These are phyloP conservation scores for Stichopus horrens DNA, from an alignment of 53 echinoderm and acorn worm genomes.

Conservation along the genomic window DNA sequence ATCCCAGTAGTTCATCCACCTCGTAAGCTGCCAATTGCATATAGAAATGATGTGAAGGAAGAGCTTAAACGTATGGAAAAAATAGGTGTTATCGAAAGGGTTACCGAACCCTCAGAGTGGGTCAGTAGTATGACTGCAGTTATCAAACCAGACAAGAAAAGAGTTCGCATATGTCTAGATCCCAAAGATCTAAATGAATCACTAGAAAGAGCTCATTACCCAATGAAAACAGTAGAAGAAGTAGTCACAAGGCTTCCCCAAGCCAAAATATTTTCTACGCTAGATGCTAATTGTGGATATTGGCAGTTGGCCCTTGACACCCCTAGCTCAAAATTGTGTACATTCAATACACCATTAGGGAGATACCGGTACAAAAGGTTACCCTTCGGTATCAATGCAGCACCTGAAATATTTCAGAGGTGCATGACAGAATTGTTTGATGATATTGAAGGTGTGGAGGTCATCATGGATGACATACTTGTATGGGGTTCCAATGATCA, in stretches of 20 bases:
- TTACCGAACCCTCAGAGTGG: constrained; percentile 49
- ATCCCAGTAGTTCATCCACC: constrained; percentile 6
- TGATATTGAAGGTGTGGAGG: constrained; percentile 13
- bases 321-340: constrained; percentile 37
- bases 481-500: constrained; percentile 6
- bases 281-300: constrained; percentile 54
- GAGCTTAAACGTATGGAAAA: constrained; percentile 38
- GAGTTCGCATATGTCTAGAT: constrained; percentile 36
- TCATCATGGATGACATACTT: constrained; percentile 40
- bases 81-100: constrained; percentile 22
- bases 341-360: constrained; percentile 57
- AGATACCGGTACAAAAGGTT: constrained; percentile 51
- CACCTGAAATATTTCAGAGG: constrained; percentile 54
- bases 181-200: constrained; percentile 51
- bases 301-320: constrained; percentile 55
- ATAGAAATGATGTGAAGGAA: not conserved
- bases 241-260: constrained; percentile 15
- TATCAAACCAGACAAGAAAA: constrained; percentile 36
- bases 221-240: constrained; percentile 48
- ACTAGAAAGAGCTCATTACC: constrained; percentile 43
- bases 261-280: constrained; percentile 42
- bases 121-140: constrained; percentile 38
- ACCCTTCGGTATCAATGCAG: constrained; percentile 55
- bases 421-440: constrained; percentile 33
- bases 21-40: not conserved